phyloP scores from a whole-genome alignment of 2,113 vertebrate species.

The Salvelinus namaycush region DNA sequence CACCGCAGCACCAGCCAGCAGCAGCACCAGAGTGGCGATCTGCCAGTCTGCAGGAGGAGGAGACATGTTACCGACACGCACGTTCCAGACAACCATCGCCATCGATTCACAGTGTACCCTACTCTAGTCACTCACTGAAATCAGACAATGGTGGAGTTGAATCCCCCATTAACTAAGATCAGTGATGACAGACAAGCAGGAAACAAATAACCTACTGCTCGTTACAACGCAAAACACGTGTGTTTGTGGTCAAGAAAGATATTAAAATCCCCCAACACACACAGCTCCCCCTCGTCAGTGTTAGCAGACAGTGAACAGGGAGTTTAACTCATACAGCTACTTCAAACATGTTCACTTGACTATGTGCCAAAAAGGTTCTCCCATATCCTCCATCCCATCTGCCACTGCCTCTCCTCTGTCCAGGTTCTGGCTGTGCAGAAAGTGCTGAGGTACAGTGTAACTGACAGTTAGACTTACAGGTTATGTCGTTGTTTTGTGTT shows the following conservation, averaged over 20 bases:
- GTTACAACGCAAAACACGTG: no score
- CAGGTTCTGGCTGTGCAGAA: background rate
- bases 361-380: background rate
- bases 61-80: background rate
- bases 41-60: slow-evolving; percentile 77
- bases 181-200: background rate
- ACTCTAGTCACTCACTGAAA: background rate
- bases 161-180: background rate
- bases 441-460: background rate
- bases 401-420: slow-evolving; percentile 10
- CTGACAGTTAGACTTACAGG: no score
- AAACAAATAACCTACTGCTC: no score
- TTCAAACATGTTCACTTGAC: no score
- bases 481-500: no score
- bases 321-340: no score
- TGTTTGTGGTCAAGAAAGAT: no score
- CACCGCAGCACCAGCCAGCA: slow-evolving; percentile 69
- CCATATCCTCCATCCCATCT: background rate
- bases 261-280: no score
- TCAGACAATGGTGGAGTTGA: no score
- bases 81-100: background rate
- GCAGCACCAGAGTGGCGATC: slow-evolving; percentile 79
- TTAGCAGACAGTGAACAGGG: no score
- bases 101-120: background rate
- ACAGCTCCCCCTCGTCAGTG: no score